phyloP scores from a whole-genome alignment of 2,113 vertebrate genomes.

The Pavo muticus region DNA sequence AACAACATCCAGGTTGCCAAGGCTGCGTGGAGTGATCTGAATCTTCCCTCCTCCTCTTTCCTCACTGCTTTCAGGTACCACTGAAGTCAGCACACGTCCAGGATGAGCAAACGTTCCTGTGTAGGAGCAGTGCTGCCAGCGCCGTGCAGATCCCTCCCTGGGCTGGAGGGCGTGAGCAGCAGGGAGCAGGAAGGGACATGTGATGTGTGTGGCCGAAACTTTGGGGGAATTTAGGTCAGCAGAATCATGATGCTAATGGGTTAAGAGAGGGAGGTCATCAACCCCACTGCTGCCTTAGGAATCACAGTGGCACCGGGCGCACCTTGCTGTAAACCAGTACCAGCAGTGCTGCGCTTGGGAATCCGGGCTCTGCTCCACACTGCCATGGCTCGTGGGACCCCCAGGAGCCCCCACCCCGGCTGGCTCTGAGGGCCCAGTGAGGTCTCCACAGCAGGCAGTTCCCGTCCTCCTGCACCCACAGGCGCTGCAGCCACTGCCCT shows the following conservation, averaged over 20 bases:
- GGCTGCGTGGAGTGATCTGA: background rate
- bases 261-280: slow-evolving; percentile 22
- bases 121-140: rapidly evolving
- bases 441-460: no score
- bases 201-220: slow-evolving; percentile 7
- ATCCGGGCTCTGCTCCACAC: background rate
- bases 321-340: background rate
- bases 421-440: background rate
- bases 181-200: background rate
- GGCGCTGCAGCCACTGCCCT: background rate
- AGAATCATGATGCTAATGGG: slow-evolving; percentile 23
- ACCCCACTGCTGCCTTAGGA: background rate
- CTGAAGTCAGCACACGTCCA: background rate
- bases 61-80: background rate
- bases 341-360: background rate
- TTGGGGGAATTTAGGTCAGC: slow-evolving; percentile 69
- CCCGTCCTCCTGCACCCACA: background rate
- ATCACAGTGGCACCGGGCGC: background rate
- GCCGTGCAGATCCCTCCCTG: background rate
- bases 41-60: background rate
- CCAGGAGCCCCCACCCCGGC: background rate
- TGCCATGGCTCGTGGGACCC: background rate
- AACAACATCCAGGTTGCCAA: background rate
- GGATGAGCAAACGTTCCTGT: background rate
- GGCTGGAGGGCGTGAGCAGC: background rate